Base-by-base conservation (phyloP, 1,140 invertebrate species). In the Neoseiulus cucumeris region DNA sequence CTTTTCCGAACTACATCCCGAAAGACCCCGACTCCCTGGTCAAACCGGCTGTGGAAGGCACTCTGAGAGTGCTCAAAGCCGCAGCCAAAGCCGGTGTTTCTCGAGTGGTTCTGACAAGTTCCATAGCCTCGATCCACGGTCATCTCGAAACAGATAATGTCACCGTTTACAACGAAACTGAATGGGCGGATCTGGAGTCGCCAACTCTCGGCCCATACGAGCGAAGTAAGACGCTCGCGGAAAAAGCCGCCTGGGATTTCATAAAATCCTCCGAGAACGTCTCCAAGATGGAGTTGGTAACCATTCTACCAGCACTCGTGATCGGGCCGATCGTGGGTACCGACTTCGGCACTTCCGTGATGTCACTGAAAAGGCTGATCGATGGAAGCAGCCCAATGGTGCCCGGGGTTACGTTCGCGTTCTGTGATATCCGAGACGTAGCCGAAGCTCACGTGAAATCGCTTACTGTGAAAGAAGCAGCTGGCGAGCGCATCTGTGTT, bases 161-260 rank as follows among this genome's bases (percentile, higher is more conserved):
- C 14, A 77, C 76, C 66, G 73, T 74, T 0, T 81, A 77, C 68
- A 76, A 72, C 42, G 80, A 82, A 70, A 75, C 75, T 29, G 76
- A 80, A 66, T 82, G 81, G 81, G 75, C 75, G n/a, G 75, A 79
- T 66, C 51, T 72, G 17, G 73, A 77, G 20, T 70, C 68, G 42
- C 29, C 68, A 22, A 70, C 71, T 28, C 70, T 77, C 29, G 74
- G 75, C 47, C 68, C 73, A 6, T 82, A 82, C 68, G 71, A 73
- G 18, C 77, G 77, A 69, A 79, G 78, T 59, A 82, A 82, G 71
- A 77, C 77, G 18, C 66, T 79, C 44, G 81, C 80, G 14, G 80
- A 82, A 71, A 78, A 75, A 70, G 78, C 79, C 59, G 81, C 81
- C 1, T 82, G 81, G 80, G 77, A 82, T 64, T 82, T 78, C 71